Conservation (phyloP, 23 tunicate genomes). For the Styela clava region DNA sequence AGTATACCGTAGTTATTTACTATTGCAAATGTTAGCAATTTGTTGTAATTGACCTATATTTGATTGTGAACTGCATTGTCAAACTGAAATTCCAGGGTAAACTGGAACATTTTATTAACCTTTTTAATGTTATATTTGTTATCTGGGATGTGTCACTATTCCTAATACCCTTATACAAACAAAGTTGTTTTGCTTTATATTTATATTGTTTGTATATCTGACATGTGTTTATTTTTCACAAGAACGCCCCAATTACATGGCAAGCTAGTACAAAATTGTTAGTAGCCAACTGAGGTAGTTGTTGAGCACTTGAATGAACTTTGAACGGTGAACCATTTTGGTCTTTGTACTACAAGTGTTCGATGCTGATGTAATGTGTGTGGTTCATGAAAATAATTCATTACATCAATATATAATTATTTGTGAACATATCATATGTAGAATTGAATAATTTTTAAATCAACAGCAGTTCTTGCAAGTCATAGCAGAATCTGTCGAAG, state of each 20-base stretch:
- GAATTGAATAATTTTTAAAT: too few relatives aligned
- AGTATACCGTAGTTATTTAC: too few relatives aligned
- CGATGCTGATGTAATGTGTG: constrained; percentile 3
- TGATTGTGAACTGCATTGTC: too few relatives aligned
- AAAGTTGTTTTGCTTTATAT: neutral
- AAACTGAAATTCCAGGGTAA: too few relatives aligned
- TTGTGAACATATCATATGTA: too few relatives aligned
- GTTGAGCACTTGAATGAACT: neutral
- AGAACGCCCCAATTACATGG: neutral
- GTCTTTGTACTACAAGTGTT: neutral
- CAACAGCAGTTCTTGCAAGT: too few relatives aligned
- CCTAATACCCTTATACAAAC: neutral
- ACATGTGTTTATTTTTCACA: neutral
- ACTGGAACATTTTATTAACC: too few relatives aligned
- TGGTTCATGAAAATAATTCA: neutral
- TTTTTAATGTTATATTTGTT: too few relatives aligned
- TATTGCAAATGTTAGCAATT: too few relatives aligned
- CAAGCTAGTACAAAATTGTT: neutral
- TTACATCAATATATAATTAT: neutral
- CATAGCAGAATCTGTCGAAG: too few relatives aligned
- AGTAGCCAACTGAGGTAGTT: neutral
- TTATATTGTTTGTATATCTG: neutral
- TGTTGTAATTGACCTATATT: too few relatives aligned
- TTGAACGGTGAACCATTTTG: neutral
- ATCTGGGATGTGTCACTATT: too few relatives aligned